phyloP scores from a whole-genome alignment of 2,797 vertebrate genomes.

The Smutsia gigantea region DNA sequence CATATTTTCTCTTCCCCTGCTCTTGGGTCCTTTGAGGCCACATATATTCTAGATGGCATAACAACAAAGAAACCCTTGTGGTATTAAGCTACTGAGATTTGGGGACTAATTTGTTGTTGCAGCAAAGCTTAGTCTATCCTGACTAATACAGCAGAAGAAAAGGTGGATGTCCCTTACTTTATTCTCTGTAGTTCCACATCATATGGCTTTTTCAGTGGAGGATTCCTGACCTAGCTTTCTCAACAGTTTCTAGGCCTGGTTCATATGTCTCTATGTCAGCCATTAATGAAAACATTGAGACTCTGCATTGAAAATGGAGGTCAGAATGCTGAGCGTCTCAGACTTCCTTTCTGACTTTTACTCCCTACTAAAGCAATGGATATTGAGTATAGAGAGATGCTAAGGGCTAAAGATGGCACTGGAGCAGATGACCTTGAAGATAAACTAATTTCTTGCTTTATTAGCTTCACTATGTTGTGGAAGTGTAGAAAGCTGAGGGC shows the following conservation, averaged over 20 bases:
- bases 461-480: not conserved
- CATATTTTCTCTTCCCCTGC: not conserved
- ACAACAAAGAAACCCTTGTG: not conserved
- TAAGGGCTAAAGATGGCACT: not conserved
- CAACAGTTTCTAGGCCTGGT: not conserved
- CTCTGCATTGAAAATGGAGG: not conserved
- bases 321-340: not conserved
- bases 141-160: not conserved
- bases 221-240: not conserved
- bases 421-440: slow-evolving; percentile 52
- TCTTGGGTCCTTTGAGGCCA: not conserved
- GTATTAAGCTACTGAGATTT: not conserved
- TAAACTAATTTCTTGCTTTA: slow-evolving; percentile 48
- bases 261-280: not conserved
- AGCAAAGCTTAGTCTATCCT: not conserved
- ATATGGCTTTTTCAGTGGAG: not conserved
- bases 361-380: not conserved
- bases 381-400: not conserved
- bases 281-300: not conserved
- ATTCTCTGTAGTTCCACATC: not conserved
- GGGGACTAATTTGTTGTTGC: not conserved
- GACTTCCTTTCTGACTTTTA: not conserved
- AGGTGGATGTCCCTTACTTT: not conserved
- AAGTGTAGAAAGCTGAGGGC: not conserved
- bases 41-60: not conserved